These are phyloP conservation scores for Diplogasteroides magnus DNA, from an alignment of 1,140 invertebrate species.

Conservation along the genomic window DNA sequence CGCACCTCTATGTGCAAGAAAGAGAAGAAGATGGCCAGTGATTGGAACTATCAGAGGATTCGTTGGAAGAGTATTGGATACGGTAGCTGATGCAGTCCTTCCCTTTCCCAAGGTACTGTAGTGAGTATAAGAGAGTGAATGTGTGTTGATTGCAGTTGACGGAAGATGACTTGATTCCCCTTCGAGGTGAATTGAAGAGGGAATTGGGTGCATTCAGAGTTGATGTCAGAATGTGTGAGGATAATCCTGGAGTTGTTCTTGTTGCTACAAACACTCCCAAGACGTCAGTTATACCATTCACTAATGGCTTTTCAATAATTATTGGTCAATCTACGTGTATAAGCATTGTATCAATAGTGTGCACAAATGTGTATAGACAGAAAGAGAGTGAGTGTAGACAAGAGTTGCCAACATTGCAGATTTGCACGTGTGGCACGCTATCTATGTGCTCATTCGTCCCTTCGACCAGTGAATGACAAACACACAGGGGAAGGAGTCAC, in stretches of 20 bases:
- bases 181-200: not conserved
- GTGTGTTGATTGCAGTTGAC: not conserved
- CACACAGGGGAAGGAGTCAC: not conserved
- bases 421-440: not conserved
- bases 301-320: no score
- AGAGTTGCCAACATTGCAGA: not conserved
- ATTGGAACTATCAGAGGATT: not conserved
- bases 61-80: not conserved
- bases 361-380: not conserved
- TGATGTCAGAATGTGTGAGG: not conserved
- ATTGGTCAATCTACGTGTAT: no score
- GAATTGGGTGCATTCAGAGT: not conserved
- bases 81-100: not conserved
- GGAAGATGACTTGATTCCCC: not conserved
- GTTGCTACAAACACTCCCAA: not conserved
- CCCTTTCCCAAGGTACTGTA: no score
- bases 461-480: not conserved
- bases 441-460: not conserved
- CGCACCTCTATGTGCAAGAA: not conserved
- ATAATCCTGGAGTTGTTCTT: not conserved
- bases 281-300: no score
- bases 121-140: no score
- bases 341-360: not conserved
- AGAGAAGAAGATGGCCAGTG: not conserved
- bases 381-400: no score